These are phyloP conservation scores for Anarhynchus alexandrinus DNA, from an alignment of 2,113 vertebrate genomes.

Conservation along the genomic window DNA sequence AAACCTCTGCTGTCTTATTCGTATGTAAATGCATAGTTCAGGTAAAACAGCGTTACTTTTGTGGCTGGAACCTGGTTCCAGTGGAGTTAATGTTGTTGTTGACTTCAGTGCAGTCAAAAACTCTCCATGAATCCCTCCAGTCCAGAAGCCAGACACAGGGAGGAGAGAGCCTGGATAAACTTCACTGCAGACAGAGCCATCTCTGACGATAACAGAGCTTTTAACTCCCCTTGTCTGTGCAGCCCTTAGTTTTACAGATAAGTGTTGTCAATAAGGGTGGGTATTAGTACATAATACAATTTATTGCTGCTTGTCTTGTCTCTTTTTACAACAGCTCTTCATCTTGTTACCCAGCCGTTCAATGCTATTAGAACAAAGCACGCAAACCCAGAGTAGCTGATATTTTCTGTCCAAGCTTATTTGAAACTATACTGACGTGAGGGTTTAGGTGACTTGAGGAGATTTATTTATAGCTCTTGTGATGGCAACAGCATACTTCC, in stretches of 20 bases:
- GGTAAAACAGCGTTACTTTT: not conserved
- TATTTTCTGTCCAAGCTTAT: not conserved
- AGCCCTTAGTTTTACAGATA: not conserved
- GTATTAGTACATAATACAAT: not conserved
- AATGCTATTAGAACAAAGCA: not conserved
- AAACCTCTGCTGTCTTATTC: not conserved
- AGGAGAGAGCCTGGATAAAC: not conserved
- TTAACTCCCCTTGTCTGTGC: not conserved
- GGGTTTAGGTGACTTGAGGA: not conserved
- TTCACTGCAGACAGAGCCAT: not conserved
- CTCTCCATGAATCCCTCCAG: rapidly evolving
- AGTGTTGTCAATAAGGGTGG: not conserved
- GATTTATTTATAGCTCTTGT: not conserved
- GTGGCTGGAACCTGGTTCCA: not conserved
- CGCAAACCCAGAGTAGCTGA: not conserved
- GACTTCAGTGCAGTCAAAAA: not conserved
- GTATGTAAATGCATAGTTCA: rapidly evolving
- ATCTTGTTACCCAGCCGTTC: constrained; percentile 29
- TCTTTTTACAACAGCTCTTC: constrained; percentile 26
- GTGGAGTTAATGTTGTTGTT: not conserved
- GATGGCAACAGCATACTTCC: not conserved
- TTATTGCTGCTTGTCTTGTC: not conserved
- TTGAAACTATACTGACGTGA: not conserved
- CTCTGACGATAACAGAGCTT: not conserved
- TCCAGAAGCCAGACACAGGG: not conserved